These are phyloP conservation scores for Spinibarbus caldwelli DNA, from an alignment of 2,797 vertebrate species.

Conservation along the genomic window DNA sequence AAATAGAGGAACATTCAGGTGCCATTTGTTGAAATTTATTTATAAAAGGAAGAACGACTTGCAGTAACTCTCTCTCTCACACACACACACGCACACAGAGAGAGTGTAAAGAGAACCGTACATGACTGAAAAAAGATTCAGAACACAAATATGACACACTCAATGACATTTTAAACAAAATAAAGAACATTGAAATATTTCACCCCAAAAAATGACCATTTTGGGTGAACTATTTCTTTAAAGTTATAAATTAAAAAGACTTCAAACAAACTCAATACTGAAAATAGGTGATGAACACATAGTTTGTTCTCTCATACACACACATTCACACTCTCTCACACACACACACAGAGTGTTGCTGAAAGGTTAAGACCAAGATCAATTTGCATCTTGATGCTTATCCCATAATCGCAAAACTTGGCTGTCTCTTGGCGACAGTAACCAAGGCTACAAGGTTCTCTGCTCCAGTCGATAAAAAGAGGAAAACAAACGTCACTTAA, in stretches of 20 bases:
- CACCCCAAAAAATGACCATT: not conserved
- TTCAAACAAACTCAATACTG: constrained; percentile 49
- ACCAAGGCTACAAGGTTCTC: constrained; percentile 52
- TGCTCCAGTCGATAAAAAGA: constrained; percentile 27
- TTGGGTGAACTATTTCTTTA: not conserved
- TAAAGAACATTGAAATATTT: not conserved
- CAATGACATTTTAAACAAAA: constrained; percentile 12
- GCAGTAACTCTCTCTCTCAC: constrained; percentile 38
- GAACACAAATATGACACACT: constrained; percentile 4
- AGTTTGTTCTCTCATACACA: constrained; percentile 9
- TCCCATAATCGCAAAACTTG: constrained; percentile 23
- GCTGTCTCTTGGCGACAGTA: constrained; percentile 42
- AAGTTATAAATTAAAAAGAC: not conserved
- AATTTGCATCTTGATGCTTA: constrained; percentile 25
- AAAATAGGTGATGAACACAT: constrained; percentile 23
- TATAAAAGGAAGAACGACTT: constrained; percentile 60
- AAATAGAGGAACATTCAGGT: constrained; percentile 58
- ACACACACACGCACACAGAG: not conserved
- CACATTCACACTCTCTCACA: not conserved
- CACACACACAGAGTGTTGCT: not conserved
- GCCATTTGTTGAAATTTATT: constrained; percentile 56
- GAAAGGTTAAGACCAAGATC: constrained; percentile 21
- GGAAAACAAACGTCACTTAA: not conserved
- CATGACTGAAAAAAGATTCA: constrained; percentile 12
- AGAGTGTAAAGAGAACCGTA: not conserved